Evolutionary conservation across 2,113 vertebrate species (phyloP), one percentile per base, ranked within the genome.

Genomic region (Leptocoma aspasia): DNA sequence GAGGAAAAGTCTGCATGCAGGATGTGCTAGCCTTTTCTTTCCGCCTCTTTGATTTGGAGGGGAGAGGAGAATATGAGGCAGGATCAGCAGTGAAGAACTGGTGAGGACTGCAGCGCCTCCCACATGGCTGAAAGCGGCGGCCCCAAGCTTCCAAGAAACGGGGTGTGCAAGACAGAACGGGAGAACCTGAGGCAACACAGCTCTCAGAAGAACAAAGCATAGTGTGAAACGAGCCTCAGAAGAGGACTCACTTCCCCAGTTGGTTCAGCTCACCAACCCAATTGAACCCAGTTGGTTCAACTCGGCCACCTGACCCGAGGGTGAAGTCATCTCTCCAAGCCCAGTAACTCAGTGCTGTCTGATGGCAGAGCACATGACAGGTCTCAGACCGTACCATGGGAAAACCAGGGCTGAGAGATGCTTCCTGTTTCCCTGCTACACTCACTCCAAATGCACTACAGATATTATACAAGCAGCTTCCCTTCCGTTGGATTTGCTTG

Each of bases 401-500:
- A 49, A 83, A 89, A 81, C 9, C 53, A 33, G 0, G 1, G 42
- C 65, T 71, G 68, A 90, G 60, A 86, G n/a, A 64, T 39, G 65
- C 5, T 81, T 95, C 76, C 65, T 39, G 4, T 68, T 83, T 64
- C 30, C 44, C 64, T 76, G 47, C 41, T 90, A 39, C 33, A 6
- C 39, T 70, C 60, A 54, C 33, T 70, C n/a, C 28, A 92, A 86
- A 68, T 68, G 42, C 8, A 2, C 12, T 49, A 52, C 10, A 70
- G 84, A 68, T 63, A 69, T 42, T 89, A 65, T 11, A 68, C 35
- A 61, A 86, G 49, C 26, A 82, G 45, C 65, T 81, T 95, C 60
- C 64, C 86, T 96, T 96, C 82, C 63, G 44, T 15, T 63, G 53
- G 53, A 86, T 90, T 92, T 86, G 53, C 61, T 81, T 64, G 77